phyloP scores from a whole-genome alignment of 2,888 invertebrate genomes.

The Dorcus hopei region DNA sequence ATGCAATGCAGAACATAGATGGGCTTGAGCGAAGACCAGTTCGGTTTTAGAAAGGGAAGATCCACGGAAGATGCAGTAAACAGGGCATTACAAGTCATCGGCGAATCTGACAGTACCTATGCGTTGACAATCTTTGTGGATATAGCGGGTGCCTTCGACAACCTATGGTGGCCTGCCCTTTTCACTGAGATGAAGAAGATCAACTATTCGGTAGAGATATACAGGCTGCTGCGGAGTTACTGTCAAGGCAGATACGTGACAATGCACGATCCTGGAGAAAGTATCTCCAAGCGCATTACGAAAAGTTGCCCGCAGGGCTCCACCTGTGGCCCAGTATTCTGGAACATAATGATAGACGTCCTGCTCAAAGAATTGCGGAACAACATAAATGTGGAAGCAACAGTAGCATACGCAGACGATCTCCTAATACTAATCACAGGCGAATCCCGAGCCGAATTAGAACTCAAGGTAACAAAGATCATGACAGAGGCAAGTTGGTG shows the following conservation, averaged over 20 bases:
- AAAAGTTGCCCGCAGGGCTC: constrained; percentile 17
- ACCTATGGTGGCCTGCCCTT: constrained; percentile 16
- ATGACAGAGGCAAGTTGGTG: not conserved
- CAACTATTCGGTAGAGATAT: not conserved
- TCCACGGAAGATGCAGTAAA: constrained; percentile 10
- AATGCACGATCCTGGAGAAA: not conserved
- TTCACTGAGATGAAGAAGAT: not conserved
- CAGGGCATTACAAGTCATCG: not conserved
- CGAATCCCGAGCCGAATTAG: not conserved
- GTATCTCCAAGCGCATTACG: not conserved
- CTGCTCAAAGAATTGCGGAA: not conserved
- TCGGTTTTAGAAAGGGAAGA: constrained; percentile 4
- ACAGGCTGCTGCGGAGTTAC: constrained; percentile 10
- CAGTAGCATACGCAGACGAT: constrained; percentile 8
- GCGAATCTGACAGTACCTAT: constrained; percentile 1
- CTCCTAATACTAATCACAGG: not conserved
- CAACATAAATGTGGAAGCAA: not conserved
- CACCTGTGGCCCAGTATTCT: constrained; percentile 6
- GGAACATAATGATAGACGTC: constrained; percentile 5
- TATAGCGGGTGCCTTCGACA: constrained; percentile 17
- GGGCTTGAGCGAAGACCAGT: constrained; percentile 4
- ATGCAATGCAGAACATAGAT: too few relatives aligned
- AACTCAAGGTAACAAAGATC: not conserved
- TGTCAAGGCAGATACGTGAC: constrained; percentile 7
- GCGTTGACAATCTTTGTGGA: constrained; percentile 8